Evolutionary conservation across 92 coral and sea anemone species (phyloP), one percentile per base, ranked within the genome.

Genomic region (Isaurus tuberculatus): DNA sequence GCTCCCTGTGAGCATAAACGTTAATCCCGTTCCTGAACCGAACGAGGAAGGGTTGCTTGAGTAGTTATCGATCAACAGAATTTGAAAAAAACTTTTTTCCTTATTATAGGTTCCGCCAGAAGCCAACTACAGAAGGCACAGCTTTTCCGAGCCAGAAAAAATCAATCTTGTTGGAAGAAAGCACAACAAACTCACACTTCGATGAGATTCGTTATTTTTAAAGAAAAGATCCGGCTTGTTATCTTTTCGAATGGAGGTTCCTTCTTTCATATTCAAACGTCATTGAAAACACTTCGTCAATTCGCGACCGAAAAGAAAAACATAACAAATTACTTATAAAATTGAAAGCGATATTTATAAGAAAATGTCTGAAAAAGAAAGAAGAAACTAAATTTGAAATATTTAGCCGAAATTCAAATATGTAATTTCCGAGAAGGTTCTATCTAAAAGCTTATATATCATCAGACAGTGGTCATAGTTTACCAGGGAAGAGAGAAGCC

Each of bases 71-170:
- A n/a, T n/a, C n/a, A n/a, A n/a, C n/a, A n/a, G n/a, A n/a, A n/a
- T n/a, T n/a, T n/a, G n/a, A n/a, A n/a, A n/a, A 57, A 57, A 19
- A 25, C 5, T 63, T 26, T 63, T 17, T 43, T 51, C 53, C n/a
- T 51, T 69, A 33, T 80, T 37, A 5, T 68, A 97, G 99, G 81
- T 92, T 44, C 91, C 99, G 1, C 83, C 97, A 40, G 91, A 94
- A 73, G 85, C 87, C 22, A 83, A 82, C 32, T 90, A 92, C 40
- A 95, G 93, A 66, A 80, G 98, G 80, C 90, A 94, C 87, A 92
- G 99, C 31, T 89, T 90, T 87, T 97, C 99, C 7, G 99, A 97
- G 69, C 99, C 99, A 4, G 98, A 94, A 72, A 94, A 94, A 69
- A 92, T 97, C 93, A 89, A 97, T 42, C 66, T 85, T 42, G 86